Conservation (phyloP, 2,888 invertebrate species). For the Chirona hameri region DNA sequence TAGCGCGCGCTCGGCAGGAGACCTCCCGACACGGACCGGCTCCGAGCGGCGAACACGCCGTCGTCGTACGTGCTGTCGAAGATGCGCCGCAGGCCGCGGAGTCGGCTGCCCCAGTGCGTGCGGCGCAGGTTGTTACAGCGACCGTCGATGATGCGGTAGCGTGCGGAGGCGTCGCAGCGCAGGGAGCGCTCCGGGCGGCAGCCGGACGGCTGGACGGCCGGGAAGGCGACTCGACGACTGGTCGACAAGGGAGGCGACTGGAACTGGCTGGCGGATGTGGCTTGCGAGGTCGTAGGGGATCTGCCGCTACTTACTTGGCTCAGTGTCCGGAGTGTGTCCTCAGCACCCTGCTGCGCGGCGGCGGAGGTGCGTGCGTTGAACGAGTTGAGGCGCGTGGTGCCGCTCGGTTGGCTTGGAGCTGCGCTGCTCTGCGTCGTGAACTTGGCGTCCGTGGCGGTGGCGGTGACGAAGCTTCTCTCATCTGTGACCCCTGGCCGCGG, state of each 20-base stretch:
- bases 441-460: too few relatives aligned
- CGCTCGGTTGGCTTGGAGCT: neutral
- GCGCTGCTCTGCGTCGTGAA: too few relatives aligned
- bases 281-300: neutral
- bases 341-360: neutral
- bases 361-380: neutral
- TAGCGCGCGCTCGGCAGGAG: neutral
- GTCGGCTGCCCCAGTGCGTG: neutral
- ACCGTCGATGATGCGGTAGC: neutral
- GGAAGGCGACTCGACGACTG: neutral
- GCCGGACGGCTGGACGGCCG: neutral
- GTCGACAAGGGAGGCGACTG: neutral
- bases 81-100: neutral
- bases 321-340: neutral
- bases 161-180: neutral
- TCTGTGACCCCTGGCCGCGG: neutral
- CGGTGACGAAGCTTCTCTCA: too few relatives aligned
- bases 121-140: neutral
- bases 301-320: too few relatives aligned
- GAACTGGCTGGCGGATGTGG: too few relatives aligned
- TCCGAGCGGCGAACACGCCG: neutral
- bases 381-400: neutral
- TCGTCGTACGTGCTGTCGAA: constrained; percentile 12
- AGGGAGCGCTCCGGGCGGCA: neutral
- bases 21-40: neutral